These are phyloP conservation scores for Nephotettix cincticeps DNA, from an alignment of 1,140 invertebrate species.

Conservation along the genomic window DNA sequence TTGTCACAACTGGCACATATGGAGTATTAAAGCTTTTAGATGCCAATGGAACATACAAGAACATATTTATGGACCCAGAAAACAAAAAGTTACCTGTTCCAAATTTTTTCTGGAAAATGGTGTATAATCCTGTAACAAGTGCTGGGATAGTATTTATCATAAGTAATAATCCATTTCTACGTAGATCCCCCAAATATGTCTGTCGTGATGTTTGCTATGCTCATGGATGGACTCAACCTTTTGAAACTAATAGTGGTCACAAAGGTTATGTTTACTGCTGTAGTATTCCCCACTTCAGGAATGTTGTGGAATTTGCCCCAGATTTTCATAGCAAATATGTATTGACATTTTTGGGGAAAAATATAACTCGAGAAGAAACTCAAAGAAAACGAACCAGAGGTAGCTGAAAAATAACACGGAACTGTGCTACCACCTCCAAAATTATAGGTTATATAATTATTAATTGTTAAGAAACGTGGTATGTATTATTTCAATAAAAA, in stretches of 20 bases:
- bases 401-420: too few relatives aligned
- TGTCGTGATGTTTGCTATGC: slow-evolving; percentile 33
- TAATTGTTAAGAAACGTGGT: too few relatives aligned
- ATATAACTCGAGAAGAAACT: background rate
- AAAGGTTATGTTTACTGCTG: slow-evolving; percentile 37
- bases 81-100: slow-evolving; percentile 35
- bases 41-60: slow-evolving; percentile 18
- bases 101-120: slow-evolving; percentile 37
- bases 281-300: background rate
- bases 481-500: too few relatives aligned
- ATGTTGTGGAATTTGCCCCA: background rate
- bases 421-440: too few relatives aligned
- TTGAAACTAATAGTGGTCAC: background rate
- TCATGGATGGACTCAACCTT: slow-evolving; percentile 29
- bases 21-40: slow-evolving; percentile 31
- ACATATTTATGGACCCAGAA: slow-evolving; percentile 29
- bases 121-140: slow-evolving; percentile 27
- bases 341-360: background rate
- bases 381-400: too few relatives aligned
- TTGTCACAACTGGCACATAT: slow-evolving; percentile 36
- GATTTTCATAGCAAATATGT: slow-evolving; percentile 3
- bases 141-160: slow-evolving; percentile 34
- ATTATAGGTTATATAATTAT: too few relatives aligned
- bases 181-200: slow-evolving; percentile 11
- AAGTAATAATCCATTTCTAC: slow-evolving; percentile 37